Percentiles rank a stretch among this genome's conserved stretches.
phyloP scores from a whole-genome alignment of 2,888 invertebrate species.

The Drosophila mulleri region DNA sequence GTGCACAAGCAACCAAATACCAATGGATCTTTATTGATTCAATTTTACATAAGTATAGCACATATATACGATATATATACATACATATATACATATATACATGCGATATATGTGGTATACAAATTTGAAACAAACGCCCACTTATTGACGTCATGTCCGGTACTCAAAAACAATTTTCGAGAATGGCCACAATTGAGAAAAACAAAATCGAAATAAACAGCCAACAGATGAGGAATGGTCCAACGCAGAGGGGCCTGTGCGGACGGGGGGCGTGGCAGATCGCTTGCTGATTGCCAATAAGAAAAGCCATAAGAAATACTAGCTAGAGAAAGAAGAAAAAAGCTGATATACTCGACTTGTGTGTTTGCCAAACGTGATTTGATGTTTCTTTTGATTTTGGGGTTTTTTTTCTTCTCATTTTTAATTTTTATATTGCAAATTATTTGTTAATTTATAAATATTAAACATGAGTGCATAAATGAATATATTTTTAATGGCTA shows the following conservation, averaged over 20 bases:
- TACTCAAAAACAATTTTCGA: conserved; percentile 82
- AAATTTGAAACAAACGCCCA: conserved; percentile 84
- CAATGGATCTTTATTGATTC: conserved; percentile 43
- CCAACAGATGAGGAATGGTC: conserved; percentile 55
- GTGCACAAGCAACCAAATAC: conserved; percentile 12
- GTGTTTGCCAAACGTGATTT: conserved; percentile 54
- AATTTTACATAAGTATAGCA: conserved; percentile 41
- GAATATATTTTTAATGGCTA: not conserved
- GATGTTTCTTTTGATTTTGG: conserved; percentile 17
- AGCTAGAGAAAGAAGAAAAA: not conserved
- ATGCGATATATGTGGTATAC: conserved; percentile 60
- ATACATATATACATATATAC: too few relatives aligned
- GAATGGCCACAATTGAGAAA: conserved; percentile 81
- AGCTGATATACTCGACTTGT: conserved; percentile 11
- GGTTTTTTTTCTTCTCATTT: conserved; percentile 17
- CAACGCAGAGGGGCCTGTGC: not conserved
- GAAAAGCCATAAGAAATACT: conserved; percentile 41
- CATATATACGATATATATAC: conserved; percentile 1
- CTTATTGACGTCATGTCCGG: conserved; percentile 85
- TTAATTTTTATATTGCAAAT: conserved; percentile 29
- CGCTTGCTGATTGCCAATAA: conserved; percentile 69
- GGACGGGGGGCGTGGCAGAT: conserved; percentile 32
- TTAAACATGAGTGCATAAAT: not conserved
- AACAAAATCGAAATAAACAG: conserved; percentile 76
- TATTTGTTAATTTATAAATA: conserved; percentile 43